A percentile compares a stretch with the other conserved stretches of the same genome.
Evolutionary conservation across 2,888 invertebrate species (phyloP).

Genomic region (Drosophila anceps): DNA sequence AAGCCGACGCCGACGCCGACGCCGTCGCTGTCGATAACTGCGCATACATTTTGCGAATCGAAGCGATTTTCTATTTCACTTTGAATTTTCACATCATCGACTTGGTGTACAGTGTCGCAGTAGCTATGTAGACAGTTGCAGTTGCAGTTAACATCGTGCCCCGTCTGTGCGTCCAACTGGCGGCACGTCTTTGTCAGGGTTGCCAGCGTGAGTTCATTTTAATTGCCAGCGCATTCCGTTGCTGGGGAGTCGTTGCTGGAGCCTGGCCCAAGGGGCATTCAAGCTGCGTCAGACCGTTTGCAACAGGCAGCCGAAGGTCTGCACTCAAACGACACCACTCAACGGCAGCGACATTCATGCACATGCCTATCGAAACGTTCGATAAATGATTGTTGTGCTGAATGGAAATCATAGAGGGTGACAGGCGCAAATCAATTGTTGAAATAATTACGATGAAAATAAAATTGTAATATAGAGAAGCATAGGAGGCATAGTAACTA

Average conservation of each 20-base stretch:
- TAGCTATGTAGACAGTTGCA: constrained; percentile 46
- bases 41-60: constrained; percentile 36
- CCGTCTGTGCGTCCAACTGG: constrained; percentile 44
- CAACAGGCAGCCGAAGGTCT: constrained; percentile 41
- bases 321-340: constrained; percentile 7
- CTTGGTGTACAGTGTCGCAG: constrained; percentile 8
- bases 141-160: constrained; percentile 39
- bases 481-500: not conserved
- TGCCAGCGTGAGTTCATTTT: constrained; percentile 80
- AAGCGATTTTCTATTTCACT: constrained; percentile 49
- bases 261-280: constrained; percentile 48
- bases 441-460: not conserved
- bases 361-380: constrained; percentile 26
- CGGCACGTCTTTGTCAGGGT: constrained; percentile 73
- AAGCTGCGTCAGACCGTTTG: constrained; percentile 37
- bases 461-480: not conserved
- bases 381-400: constrained; percentile 14
- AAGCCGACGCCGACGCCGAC: not conserved
- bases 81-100: constrained; percentile 44
- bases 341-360: not conserved
- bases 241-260: constrained; percentile 7
- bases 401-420: not conserved
- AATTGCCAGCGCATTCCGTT: constrained; percentile 73
- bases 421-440: not conserved
- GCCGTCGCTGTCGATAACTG: constrained; percentile 10